Evolutionary conservation across 1,140 invertebrate genomes (phyloP), one percentile per base, ranked within the genome.

Genomic region (Octopus sinensis): DNA sequence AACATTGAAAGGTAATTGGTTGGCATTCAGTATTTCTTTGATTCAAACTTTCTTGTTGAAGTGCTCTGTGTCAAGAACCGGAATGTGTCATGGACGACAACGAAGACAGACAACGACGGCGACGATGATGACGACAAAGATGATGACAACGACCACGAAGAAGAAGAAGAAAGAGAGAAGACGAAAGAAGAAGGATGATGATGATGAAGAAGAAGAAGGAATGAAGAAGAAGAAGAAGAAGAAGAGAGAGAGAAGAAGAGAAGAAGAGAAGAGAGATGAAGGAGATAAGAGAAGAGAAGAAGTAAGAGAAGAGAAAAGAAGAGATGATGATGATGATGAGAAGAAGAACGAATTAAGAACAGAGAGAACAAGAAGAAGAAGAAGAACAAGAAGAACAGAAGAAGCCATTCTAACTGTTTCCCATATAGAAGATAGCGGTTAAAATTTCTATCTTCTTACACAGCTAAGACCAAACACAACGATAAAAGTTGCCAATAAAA

Each of bases 271-370:
- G 76, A 80, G 76, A 83, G 80, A 81, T 0, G 75, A 82, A 79
- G 80, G 30, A 76, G 73, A 82, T 78, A 82, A 75, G 53, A 30
- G 77, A 79, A 82, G 62, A 80, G 76, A 79, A 56, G 68, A 76
- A 80, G 54, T 78, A 56, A 80, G 82, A 82, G 53, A 80, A 73
- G 79, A 43, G 79, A 53, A 76, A 73, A 82, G 78, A 80, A 73
- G 79, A 68, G 75, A 30, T 76, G 23, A 82, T 17, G 79, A 52
- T 53, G 6, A 81, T 56, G 54, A 52, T 68, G 51, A 71, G 53
- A 79, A 17, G n/a, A 53, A 52, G 53, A 71, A 23, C 6, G 4
- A 53, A 54, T 53, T 12, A 71, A 54, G n/a, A 52, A 51, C 6
- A 73, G 54, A 52, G 12, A 56, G 52, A 79, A 23, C 4, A 54